These are phyloP conservation scores for Myodes glareolus DNA, from an alignment of 2,113 vertebrate species.

Conservation along the genomic window DNA sequence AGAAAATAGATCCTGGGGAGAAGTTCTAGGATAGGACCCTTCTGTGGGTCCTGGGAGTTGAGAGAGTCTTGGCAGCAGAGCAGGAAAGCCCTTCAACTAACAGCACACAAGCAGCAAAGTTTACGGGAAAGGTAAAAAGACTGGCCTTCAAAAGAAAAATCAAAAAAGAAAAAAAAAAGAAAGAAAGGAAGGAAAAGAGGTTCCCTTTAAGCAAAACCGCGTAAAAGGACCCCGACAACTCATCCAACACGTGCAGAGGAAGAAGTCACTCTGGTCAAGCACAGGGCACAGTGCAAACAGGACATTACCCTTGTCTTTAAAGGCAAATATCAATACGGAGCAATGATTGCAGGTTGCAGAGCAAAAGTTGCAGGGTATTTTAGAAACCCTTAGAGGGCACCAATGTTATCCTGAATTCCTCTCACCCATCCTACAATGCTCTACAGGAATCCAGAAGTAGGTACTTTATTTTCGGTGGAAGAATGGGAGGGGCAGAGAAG, in stretches of 20 bases:
- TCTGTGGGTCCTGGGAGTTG: neutral
- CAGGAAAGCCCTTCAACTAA: neutral
- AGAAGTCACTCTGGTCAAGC: neutral
- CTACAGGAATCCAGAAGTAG: neutral
- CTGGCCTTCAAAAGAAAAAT: neutral
- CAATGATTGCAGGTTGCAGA: neutral
- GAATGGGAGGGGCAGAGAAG: neutral
- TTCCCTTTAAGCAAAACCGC: neutral
- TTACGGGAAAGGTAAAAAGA: neutral
- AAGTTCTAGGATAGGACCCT: neutral
- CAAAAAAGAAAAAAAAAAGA: too few relatives aligned
- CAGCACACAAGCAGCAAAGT: neutral
- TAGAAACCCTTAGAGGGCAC: neutral
- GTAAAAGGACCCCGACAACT: too few relatives aligned
- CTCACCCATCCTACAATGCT: too few relatives aligned
- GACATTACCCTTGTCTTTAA: neutral
- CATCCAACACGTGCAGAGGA: neutral
- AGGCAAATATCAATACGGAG: neutral
- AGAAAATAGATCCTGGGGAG: neutral
- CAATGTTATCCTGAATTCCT: neutral
- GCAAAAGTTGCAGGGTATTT: neutral
- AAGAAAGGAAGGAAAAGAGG: neutral
- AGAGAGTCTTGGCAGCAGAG: neutral
- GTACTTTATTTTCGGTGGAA: neutral
- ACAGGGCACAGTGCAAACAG: too few relatives aligned